phyloP scores from a whole-genome alignment of 2,797 vertebrate genomes.

The Cossypha caffra region DNA sequence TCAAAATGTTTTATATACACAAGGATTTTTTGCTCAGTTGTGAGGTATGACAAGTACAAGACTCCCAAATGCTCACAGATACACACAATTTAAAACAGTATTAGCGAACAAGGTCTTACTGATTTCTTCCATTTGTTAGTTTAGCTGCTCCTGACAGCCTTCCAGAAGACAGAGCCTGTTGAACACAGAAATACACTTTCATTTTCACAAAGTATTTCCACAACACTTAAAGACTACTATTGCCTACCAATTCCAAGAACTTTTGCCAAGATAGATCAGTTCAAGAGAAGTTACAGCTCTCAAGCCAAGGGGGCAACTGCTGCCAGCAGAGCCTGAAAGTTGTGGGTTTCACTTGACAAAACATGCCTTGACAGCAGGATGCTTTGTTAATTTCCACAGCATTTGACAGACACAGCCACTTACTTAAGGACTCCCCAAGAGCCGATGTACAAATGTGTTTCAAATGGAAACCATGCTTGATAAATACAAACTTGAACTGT shows the following conservation, averaged over 20 bases:
- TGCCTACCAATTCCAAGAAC: no score
- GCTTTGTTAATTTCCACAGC: neutral
- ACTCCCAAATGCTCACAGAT: fast-evolving
- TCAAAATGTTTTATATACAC: neutral
- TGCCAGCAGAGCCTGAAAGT: neutral
- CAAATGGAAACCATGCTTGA: neutral
- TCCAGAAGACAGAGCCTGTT: slow-evolving; percentile 85
- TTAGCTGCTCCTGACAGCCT: slow-evolving; percentile 75
- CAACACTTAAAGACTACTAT: neutral
- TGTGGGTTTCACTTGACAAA: neutral
- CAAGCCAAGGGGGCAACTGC: neutral
- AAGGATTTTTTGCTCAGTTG: neutral
- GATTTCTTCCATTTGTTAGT: slow-evolving; percentile 69
- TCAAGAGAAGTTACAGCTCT: neutral
- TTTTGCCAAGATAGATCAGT: neutral
- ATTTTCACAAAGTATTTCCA: neutral
- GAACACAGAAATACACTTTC: slow-evolving; percentile 10
- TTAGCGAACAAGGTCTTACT: slow-evolving; percentile 68
- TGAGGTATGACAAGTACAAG: neutral
- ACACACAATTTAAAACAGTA: neutral
- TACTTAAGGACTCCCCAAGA: neutral
- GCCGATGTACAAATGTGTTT: fast-evolving
- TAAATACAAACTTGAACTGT: fast-evolving
- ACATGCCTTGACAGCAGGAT: fast-evolving
- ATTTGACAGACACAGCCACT: neutral